A percentile compares a stretch with the other conserved stretches of the same genome.
These are phyloP conservation scores for Catalaphyllia jardinei DNA, from an alignment of 64 coral and sea anemone genomes.

Conservation along the genomic window DNA sequence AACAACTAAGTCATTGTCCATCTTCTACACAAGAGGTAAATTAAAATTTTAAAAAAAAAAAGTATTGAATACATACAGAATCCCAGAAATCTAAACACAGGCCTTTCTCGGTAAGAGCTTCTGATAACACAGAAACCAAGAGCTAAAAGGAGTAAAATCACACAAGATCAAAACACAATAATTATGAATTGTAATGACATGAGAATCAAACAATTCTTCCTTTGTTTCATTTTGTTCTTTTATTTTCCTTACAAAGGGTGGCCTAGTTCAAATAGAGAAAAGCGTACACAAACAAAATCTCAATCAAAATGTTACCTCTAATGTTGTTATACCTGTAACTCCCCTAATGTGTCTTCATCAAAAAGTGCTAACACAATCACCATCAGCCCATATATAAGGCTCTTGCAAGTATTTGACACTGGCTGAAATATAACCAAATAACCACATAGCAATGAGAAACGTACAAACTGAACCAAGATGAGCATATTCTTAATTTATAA, in stretches of 20 bases:
- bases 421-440: constrained; percentile 42
- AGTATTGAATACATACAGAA: constrained; percentile 45
- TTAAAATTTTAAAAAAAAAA: no score
- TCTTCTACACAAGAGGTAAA: neutral
- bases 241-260: no score
- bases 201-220: no score
- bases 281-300: no score
- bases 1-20: no score
- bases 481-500: no score
- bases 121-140: constrained; percentile 59
- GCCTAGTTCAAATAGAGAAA: no score
- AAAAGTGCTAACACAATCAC: constrained; percentile 85
- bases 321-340: constrained; percentile 53
- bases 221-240: no score
- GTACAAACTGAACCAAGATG: neutral
- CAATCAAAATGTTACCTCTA: neutral
- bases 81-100: constrained; percentile 77
- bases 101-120: constrained; percentile 52
- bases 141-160: constrained; percentile 22
- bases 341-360: constrained; percentile 90
- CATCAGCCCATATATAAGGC: constrained; percentile 83
- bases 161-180: neutral
- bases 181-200: neutral
- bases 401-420: constrained; percentile 73
- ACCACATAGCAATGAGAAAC: neutral